A percentile compares a stretch with the other conserved stretches of the same genome.
Evolutionary conservation across 1,140 invertebrate genomes (phyloP).

Genomic region (Scaptomyza pallida): DNA sequence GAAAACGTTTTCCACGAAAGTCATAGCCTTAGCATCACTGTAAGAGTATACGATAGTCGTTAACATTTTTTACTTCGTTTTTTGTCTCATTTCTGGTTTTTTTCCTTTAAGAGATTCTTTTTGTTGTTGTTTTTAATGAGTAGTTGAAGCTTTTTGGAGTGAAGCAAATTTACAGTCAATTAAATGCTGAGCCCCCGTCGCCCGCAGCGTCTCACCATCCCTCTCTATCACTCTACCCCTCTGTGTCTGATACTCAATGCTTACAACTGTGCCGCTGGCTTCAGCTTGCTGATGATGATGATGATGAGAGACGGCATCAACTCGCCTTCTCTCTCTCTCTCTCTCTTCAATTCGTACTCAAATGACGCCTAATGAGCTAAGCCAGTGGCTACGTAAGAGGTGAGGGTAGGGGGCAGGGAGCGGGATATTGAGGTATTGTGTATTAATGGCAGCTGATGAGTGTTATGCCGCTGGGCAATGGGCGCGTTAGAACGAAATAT

Average conservation of each 20-base stretch:
- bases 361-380: slow-evolving; percentile 78
- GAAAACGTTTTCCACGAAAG: too few species aligned
- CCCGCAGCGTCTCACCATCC: neutral
- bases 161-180: slow-evolving; percentile 78
- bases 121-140: slow-evolving; percentile 60
- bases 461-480: slow-evolving; percentile 38
- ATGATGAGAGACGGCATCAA: slow-evolving; percentile 34
- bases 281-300: neutral
- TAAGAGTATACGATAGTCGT: too few species aligned
- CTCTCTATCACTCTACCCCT: neutral
- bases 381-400: slow-evolving; percentile 17
- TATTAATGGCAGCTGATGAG: slow-evolving; percentile 18
- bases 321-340: slow-evolving; percentile 11
- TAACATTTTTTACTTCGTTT: neutral
- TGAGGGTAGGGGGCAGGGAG: neutral
- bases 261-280: neutral
- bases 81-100: neutral
- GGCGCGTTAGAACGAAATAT: slow-evolving; percentile 74
- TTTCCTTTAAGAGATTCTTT: neutral
- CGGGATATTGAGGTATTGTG: neutral
- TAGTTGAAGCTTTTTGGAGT: slow-evolving; percentile 71
- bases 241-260: too few species aligned
- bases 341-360: too few species aligned
- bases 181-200: slow-evolving; percentile 55
- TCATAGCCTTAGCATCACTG: too few species aligned